These are phyloP conservation scores for Silurus lanzhouensis DNA, from an alignment of 2,797 vertebrate species.

Conservation along the genomic window DNA sequence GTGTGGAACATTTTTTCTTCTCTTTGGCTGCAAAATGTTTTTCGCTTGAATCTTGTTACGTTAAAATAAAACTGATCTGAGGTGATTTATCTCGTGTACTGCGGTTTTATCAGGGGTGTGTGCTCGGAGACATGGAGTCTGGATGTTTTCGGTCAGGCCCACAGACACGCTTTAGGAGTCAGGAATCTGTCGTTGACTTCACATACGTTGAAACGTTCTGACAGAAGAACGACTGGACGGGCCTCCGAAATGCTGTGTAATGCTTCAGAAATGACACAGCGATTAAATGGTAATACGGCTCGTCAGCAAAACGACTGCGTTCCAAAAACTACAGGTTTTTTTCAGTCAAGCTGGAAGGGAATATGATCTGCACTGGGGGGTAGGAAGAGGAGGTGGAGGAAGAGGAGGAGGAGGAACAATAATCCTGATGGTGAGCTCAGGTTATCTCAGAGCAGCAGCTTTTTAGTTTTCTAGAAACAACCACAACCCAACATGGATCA, in stretches of 20 bases:
- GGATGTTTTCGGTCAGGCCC: neutral
- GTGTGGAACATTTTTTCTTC: neutral
- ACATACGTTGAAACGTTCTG: too few relatives aligned
- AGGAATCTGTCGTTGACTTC: neutral
- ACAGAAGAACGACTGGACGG: neutral
- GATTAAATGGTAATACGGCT: constrained; percentile 40
- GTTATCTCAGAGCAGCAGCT: constrained; percentile 27
- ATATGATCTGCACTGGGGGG: constrained; percentile 44
- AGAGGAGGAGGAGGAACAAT: neutral
- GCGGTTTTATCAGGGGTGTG: neutral
- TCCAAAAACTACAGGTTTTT: neutral
- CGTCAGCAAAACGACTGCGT: neutral
- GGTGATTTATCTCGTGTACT: neutral
- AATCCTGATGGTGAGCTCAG: constrained; percentile 44
- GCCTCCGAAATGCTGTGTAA: neutral
- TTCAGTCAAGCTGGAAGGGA: constrained; percentile 46
- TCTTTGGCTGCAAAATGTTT: neutral
- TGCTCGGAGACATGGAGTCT: neutral
- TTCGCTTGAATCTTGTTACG: neutral
- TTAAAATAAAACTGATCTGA: neutral
- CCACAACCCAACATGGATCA: constrained; percentile 14
- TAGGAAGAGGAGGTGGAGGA: too few relatives aligned
- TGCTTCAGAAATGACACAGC: neutral
- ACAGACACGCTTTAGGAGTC: neutral
- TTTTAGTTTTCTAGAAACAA: constrained; percentile 24